Evolutionary conservation across 1,140 invertebrate species (phyloP), one percentile per base, ranked within the genome.

Genomic region (Yoshiicerus persimilis): DNA sequence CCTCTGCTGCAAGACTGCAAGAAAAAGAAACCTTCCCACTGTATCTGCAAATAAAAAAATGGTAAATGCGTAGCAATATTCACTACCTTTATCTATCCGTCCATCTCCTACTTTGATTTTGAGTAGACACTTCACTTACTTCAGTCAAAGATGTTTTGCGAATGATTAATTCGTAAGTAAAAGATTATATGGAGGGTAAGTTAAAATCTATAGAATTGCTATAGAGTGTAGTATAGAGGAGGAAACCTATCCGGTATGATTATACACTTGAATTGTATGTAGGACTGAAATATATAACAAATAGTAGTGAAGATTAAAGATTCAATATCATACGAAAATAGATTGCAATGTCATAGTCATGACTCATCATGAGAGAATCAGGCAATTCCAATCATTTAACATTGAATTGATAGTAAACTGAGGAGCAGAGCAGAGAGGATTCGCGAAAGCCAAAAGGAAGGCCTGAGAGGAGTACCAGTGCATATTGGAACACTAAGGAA

Each of bases 361-460:
- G 75, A 80, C 75, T 80, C 75, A 80, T 36, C 30, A 80, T 80
- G 34, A 80, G 75, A 80, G 75, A 80, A 80, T 36, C 34, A 80
- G 75, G 75, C 75, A 80, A 80, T 80, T 36, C 75, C 75, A 80
- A 80, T 80, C 75, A 80, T 80, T 80, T 80, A 80, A n/a, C 32
- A 36, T 80, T 80, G 34, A 80, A 80, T 32, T 80, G 75, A 80
- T 38, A 34, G 32, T 36, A 9, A 9, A 80, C 32, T 80, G 75
- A 66, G 62, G 25, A 9, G 9, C 2, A 23, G 8, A 11, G 62
- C n/a, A 23, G 20, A 47, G 41, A 16, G 41, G 11, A 16, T 47
- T 47, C 11, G 11, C 41, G 41, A 20, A 47, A 16, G 25, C 27
- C 4, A 30, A 27, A 27, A 70, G 25, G 25, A 70, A 70, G 30